Percentiles rank a stretch among this genome's conserved stretches.
Conservation (phyloP, 2,113 vertebrate genomes). For the Falcunculus frontatus region DNA sequence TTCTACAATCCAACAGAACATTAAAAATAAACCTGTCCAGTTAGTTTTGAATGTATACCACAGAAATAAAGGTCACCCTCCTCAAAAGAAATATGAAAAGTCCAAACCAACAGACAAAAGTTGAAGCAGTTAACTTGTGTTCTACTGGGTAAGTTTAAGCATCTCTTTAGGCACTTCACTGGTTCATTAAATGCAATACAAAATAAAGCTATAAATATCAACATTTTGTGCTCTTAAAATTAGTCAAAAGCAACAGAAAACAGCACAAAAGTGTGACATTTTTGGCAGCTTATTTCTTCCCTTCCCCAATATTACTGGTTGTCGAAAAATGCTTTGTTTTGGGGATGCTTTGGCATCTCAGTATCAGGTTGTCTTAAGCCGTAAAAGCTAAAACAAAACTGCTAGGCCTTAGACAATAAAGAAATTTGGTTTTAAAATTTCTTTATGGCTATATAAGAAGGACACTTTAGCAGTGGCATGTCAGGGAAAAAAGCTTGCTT, state of each 20-base stretch:
- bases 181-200: conserved; percentile 70
- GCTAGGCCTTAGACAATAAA: conserved; percentile 68
- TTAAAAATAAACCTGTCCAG: background rate
- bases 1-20: background rate
- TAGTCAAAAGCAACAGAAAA: conserved; percentile 59
- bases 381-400: conserved; percentile 54
- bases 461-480: conserved; percentile 72
- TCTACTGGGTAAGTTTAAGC: conserved; percentile 50
- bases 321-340: conserved; percentile 63
- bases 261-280: conserved; percentile 70
- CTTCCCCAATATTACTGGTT: conserved; percentile 45
- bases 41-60: conserved; percentile 15
- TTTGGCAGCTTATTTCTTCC: conserved; percentile 68
- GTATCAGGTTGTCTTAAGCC: conserved; percentile 63
- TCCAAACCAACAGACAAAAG: conserved; percentile 16
- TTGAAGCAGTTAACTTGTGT: conserved; percentile 50
- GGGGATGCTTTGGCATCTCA: conserved; percentile 73
- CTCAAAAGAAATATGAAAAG: background rate
- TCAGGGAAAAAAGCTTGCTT: conserved; percentile 51
- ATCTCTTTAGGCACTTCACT: conserved; percentile 78
- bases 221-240: conserved; percentile 71
- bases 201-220: conserved; percentile 78
- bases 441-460: conserved; percentile 70
- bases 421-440: conserved; percentile 71
- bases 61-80: conserved; percentile 54